These are phyloP conservation scores for Cordilura impudica DNA, from an alignment of 2,888 invertebrate species.

Conservation along the genomic window DNA sequence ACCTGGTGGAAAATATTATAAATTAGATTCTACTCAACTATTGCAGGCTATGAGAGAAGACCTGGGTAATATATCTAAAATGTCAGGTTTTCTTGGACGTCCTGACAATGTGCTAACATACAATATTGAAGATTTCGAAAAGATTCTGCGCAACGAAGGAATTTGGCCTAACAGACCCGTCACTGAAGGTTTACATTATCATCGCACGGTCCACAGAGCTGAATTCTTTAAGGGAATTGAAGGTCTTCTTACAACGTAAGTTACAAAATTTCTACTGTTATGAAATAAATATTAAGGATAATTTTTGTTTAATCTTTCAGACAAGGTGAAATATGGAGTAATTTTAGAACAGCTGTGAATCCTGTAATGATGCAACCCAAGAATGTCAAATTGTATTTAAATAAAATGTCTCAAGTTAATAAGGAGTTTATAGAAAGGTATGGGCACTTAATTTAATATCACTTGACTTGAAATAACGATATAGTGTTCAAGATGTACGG, in stretches of 20 bases:
- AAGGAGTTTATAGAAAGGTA: conserved; percentile 74
- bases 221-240: conserved; percentile 61
- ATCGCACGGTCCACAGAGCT: conserved; percentile 70
- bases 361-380: conserved; percentile 83
- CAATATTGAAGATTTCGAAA: conserved; percentile 79
- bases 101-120: conserved; percentile 75
- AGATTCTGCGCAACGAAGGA: conserved; percentile 78
- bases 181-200: conserved; percentile 75
- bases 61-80: conserved; percentile 22
- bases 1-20: conserved; percentile 71
- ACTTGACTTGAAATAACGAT: too few relatives aligned
- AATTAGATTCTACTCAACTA: conserved; percentile 62
- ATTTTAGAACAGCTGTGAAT: conserved; percentile 83
- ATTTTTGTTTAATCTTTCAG: conserved; percentile 2
- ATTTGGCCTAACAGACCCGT: conserved; percentile 77
- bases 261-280: background rate
- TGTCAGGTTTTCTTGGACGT: conserved; percentile 64
- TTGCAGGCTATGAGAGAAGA: conserved; percentile 62
- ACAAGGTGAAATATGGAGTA: conserved; percentile 82
- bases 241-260: conserved; percentile 57
- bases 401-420: conserved; percentile 79
- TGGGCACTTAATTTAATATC: too few relatives aligned
- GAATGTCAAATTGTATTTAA: conserved; percentile 79
- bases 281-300: background rate
- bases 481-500: background rate